These are phyloP conservation scores for Hemibagrus wyckioides DNA, from an alignment of 2,113 vertebrate genomes.

Conservation along the genomic window DNA sequence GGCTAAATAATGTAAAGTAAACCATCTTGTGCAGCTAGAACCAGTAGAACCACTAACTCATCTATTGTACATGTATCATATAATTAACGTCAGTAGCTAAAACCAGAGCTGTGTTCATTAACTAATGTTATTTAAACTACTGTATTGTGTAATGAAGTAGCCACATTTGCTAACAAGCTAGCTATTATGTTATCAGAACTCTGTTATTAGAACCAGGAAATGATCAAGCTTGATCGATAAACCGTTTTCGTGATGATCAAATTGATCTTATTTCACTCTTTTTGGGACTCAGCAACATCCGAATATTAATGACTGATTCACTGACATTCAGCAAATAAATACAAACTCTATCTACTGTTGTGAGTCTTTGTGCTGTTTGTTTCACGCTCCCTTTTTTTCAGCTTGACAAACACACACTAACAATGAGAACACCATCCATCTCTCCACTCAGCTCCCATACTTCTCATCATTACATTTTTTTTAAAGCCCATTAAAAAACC, in stretches of 20 bases:
- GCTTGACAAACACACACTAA: not conserved
- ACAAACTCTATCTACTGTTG: not conserved
- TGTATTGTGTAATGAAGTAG: not conserved
- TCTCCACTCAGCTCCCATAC: slow-evolving; percentile 7
- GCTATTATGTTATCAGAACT: not conserved
- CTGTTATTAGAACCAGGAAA: not conserved
- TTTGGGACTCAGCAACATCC: not conserved
- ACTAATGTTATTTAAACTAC: not conserved
- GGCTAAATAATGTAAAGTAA: not conserved
- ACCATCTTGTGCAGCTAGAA: not conserved
- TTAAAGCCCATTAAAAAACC: slow-evolving; percentile 25
- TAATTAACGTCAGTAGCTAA: not conserved
- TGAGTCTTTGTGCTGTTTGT: not conserved
- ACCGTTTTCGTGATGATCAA: not conserved
- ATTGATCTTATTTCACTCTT: not conserved
- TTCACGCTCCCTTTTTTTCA: not conserved
- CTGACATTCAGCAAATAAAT: not conserved
- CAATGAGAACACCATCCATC: slow-evolving; percentile 2
- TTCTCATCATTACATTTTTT: slow-evolving; percentile 19
- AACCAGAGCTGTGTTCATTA: not conserved
- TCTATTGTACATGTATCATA: not conserved
- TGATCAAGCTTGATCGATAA: too few species aligned
- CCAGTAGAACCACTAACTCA: not conserved
- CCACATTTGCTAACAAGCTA: not conserved
- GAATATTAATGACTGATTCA: not conserved